Evolutionary conservation across 2,113 vertebrate genomes (phyloP), one percentile per base, ranked within the genome.

Genomic region (Gymnogyps californianus): DNA sequence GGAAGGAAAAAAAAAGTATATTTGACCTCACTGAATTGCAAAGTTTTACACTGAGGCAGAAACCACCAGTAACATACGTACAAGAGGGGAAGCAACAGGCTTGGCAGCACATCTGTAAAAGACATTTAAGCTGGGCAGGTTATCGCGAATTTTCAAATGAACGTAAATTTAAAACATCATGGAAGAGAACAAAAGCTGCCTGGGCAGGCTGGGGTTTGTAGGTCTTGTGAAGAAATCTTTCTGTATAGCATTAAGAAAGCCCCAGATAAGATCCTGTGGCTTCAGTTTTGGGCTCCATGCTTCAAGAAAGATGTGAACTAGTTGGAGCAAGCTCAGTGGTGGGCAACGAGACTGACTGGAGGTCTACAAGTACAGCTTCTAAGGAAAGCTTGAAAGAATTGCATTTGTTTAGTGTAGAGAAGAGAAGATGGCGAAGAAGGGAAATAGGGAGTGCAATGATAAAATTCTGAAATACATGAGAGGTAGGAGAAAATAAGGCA

Each of bases 401-500:
- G 36, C 36, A 22, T 71, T 92, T 75, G 21, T 76, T 92, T 77
- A 51, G 81, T 51, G n/a, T 66, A 28, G 46, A 65, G 69, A 49
- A 16, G 32, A 46, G 24, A 34, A 34, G 36, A 61, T 16, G 21
- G 31, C 11, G 13, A 57, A 67, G 51, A 61, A 82, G 31, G 72
- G 79, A 44, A 36, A 22, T 21, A 13, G 18, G 15, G 51, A 78
- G 31, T 0, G 1, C n/a, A 47, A 36, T 15, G 51, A 38, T 51
- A 86, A 62, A 66, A 46, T 55, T 38, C 31, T 72, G 47, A 62
- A 61, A 49, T 36, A 51, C 3, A 2, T n/a, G 32, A 62, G 64
- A 59, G 13, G 31, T n/a, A 81, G 58, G 40, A 92, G 47, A 40
- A 95, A 95, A 78, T 62, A 86, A 95, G n/a, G 81, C 65, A 89